phyloP scores from a whole-genome alignment of 2,113 vertebrate species.

The Anoura caudifer region DNA sequence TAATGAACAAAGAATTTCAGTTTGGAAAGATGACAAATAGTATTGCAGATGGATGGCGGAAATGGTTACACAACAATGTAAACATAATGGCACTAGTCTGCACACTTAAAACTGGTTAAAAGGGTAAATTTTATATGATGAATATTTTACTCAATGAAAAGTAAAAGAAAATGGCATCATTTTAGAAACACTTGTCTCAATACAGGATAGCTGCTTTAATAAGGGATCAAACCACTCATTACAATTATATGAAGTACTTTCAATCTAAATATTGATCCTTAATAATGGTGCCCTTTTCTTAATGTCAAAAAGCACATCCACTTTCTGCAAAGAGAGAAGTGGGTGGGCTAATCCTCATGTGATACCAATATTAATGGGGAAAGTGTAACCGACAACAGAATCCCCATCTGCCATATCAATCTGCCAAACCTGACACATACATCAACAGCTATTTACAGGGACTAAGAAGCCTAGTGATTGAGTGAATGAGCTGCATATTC shows the following conservation, averaged over 20 bases:
- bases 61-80: background rate
- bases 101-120: background rate
- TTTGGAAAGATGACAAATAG: background rate
- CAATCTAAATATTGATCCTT: background rate
- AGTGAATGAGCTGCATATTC: background rate
- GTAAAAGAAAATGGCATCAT: background rate
- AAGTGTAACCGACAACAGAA: background rate
- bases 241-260: background rate
- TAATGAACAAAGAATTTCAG: background rate
- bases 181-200: background rate
- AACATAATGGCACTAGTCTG: background rate
- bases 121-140: background rate
- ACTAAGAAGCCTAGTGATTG: background rate
- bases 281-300: background rate
- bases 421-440: background rate
- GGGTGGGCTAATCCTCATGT: background rate
- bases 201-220: background rate
- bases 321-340: background rate
- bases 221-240: background rate
- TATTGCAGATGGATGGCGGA: background rate
- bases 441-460: background rate
- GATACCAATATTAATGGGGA: background rate
- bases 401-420: constrained; percentile 5
- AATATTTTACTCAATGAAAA: background rate
- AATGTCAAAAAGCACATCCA: background rate